Evolutionary conservation across 2,888 invertebrate genomes (phyloP).

Genomic region (Scaptomyza polygonia): DNA sequence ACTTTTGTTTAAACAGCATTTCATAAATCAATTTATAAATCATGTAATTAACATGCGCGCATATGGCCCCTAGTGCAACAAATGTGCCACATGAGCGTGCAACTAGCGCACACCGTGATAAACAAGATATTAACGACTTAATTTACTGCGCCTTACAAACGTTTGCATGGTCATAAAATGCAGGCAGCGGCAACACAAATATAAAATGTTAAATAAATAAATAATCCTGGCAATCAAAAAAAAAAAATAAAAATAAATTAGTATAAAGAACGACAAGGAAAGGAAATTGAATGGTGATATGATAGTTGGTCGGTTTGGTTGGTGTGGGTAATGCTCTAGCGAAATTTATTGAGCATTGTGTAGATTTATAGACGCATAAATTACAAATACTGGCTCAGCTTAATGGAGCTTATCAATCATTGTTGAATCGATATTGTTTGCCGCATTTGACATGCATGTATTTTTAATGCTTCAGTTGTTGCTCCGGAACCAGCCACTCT

Average conservation of each 20-base stretch:
- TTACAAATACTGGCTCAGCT: conserved; percentile 20
- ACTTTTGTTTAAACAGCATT: conserved; percentile 61
- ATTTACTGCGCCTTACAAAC: conserved; percentile 64
- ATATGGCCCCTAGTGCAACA: conserved; percentile 27
- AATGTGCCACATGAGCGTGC: conserved; percentile 35
- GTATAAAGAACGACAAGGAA: neutral
- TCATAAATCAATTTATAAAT: conserved; percentile 78
- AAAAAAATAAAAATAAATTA: neutral
- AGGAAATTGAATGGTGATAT: neutral
- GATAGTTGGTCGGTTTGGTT: conserved; percentile 12
- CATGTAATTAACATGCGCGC: conserved; percentile 75
- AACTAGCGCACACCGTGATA: conserved; percentile 56
- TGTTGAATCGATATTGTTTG: conserved; percentile 31
- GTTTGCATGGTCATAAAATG: conserved; percentile 61
- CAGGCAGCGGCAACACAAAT: conserved; percentile 70
- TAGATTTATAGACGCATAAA: conserved; percentile 45
- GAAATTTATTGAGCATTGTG: conserved; percentile 29
- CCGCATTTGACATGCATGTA: conserved; percentile 36
- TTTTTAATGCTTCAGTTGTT: conserved; percentile 20
- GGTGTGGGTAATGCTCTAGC: conserved; percentile 16
- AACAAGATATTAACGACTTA: conserved; percentile 81
- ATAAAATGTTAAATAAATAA: conserved; percentile 78
- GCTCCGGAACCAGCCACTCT: conserved; percentile 4
- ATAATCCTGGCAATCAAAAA: conserved; percentile 41
- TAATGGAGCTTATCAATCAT: conserved; percentile 30